Evolutionary conservation across 2,113 vertebrate species (phyloP), one percentile per base, ranked within the genome.

Genomic region (Calyptomena viridis): DNA sequence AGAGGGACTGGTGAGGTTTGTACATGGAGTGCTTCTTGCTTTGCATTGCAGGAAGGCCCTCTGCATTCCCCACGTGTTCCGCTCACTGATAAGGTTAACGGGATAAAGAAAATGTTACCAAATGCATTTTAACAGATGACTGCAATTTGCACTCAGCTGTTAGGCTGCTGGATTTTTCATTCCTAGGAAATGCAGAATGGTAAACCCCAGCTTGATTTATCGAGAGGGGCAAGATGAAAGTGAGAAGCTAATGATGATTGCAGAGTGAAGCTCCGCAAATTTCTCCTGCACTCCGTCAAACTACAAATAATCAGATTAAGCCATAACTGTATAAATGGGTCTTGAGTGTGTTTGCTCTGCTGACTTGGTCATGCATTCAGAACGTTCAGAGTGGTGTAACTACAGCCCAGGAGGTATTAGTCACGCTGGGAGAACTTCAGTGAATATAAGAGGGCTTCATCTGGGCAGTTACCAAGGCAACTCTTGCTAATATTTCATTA

Each of bases 381-480:
- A 84, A 84, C 64, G 7, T 59, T 95, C 87, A 39, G 93, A 80
- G 81, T 46, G 83, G 93, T 96, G 92, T 89, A 95, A 95, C 92
- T 84, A 21, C 69, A 87, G 94, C 90, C 89, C 94, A 83, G 96
- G 93, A 93, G 93, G 94, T 94, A 94, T 97, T 96, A 97, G 94
- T 97, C 96, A 95, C 92, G 89, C 89, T 94, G 90, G 58, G 82
- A 92, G 76, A 81, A 82, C 94, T 96, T 96, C 74, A 64, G 93
- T 94, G 97, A 97, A 95, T 94, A 78, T 95, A 86, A 96, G 93
- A 93, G 78, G 91, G 94, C 94, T 94, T 97, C 96, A 96, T 95
- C 95, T 94, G 94, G 94, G 89, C 96, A 84, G 97, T 98, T 98
- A 68, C 98, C 97, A 97, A 49, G 96, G 95, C 97, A 96, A 98